phyloP scores from a whole-genome alignment of 2,888 invertebrate genomes.

The Agriopis leucophaearia region DNA sequence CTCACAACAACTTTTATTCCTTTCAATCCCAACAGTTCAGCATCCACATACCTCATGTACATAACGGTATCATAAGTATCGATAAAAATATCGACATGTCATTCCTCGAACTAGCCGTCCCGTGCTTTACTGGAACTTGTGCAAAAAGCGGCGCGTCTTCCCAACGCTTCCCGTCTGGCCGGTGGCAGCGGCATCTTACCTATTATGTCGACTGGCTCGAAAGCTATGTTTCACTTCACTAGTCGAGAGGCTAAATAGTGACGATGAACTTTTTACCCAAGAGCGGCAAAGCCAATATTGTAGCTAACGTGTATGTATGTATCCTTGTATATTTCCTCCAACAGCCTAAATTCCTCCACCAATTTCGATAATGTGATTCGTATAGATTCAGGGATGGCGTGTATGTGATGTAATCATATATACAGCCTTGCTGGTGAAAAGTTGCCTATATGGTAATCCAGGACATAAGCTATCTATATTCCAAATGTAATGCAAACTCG shows the following conservation, averaged over 20 bases:
- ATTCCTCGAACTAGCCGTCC: slow-evolving; percentile 44
- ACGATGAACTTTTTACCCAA: slow-evolving; percentile 8
- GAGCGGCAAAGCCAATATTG: background rate
- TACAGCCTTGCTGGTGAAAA: too few relatives aligned
- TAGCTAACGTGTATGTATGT: background rate
- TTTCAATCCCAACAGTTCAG: background rate
- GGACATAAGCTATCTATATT: too few relatives aligned
- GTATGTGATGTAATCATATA: too few relatives aligned
- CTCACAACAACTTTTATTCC: background rate
- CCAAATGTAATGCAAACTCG: too few relatives aligned
- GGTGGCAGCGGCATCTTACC: slow-evolving; percentile 35
- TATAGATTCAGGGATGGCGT: too few relatives aligned
- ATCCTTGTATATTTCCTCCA: too few relatives aligned
- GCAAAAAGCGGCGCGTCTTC: slow-evolving; percentile 42
- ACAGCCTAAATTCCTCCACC: too few relatives aligned
- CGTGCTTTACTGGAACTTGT: slow-evolving; percentile 38
- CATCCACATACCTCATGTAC: slow-evolving; percentile 6
- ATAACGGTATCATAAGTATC: slow-evolving; percentile 32
- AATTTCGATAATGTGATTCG: too few relatives aligned
- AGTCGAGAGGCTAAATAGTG: slow-evolving; percentile 2
- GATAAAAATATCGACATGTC: slow-evolving; percentile 35
- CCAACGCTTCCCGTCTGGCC: slow-evolving; percentile 42
- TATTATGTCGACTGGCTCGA: slow-evolving; percentile 46
- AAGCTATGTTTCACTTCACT: slow-evolving; percentile 39
- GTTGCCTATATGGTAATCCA: too few relatives aligned